Evolutionary conservation across 64 coral and sea anemone genomes (phyloP), one percentile per base, ranked within the genome.

Genomic region (Actinia tenebrosa): DNA sequence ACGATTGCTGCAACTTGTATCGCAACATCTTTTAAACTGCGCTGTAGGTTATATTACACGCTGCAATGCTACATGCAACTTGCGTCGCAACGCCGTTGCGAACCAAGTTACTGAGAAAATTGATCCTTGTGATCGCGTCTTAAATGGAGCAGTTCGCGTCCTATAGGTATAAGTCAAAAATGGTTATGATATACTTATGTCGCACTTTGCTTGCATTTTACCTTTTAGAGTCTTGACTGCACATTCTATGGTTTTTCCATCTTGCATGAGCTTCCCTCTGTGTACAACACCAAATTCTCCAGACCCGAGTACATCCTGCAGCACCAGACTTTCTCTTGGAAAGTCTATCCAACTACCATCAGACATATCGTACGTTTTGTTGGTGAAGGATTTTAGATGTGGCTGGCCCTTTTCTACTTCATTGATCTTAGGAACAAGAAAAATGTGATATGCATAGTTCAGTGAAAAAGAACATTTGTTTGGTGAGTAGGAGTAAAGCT

Each of bases 201-300:
- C 7, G 47, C 26, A 3, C 25, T 37, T 42, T 75, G 69, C 13
- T 75, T 37, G 5, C 8, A 30, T 53, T 45, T 81, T 61, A 85
- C 83, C 83, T 85, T 61, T 55, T 42, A 64, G 0, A 44, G 83
- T 61, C 37, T 85, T 85, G 16, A 85, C 83, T 44, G 83, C 83
- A 60, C 83, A 85, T 61, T 42, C 83, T 17, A 2, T 64, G 18
- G 56, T 9, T 5, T 19, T 3, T 20, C 26, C 83, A 85, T 61
- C 55, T 42, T 63, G 4, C 4, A 45, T 8, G 20, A 85, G 10
- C 45, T 85, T 9, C 2, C 83, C 83, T 44, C 26, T 58, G 54
- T 58, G 17, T 20, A 85, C 83, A 17, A 60, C 83, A 27, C 83
- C 83, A 45, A 85, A 85, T 64, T 85, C 83, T 30, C 83, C 83